phyloP scores from a whole-genome alignment of 2,113 vertebrate species.

The Scomber scombrus region DNA sequence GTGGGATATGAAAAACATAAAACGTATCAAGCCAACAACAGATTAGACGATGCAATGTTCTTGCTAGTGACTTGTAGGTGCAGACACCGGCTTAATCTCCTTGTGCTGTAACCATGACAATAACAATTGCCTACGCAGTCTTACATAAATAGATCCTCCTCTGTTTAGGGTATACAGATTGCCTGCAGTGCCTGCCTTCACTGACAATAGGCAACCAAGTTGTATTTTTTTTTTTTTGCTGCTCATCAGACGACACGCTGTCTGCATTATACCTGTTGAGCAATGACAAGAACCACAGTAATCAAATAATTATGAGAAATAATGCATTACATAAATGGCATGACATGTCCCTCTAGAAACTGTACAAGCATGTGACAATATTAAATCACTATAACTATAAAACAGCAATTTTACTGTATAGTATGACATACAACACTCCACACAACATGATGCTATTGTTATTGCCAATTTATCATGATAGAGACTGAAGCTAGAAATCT shows the following conservation, averaged over 20 bases:
- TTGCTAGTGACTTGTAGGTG: slow-evolving; percentile 58
- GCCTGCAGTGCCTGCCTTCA: slow-evolving; percentile 61
- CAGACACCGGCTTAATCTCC: slow-evolving; percentile 47
- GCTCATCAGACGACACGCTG: slow-evolving; percentile 66
- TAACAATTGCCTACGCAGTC: slow-evolving; percentile 66
- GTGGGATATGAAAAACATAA: slow-evolving; percentile 57
- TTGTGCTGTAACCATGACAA: slow-evolving; percentile 75
- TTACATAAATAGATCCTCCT: slow-evolving; percentile 71
- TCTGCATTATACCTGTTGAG: slow-evolving; percentile 14
- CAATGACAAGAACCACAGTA: slow-evolving; percentile 1
- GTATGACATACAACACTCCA: not conserved
- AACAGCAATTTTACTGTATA: not conserved
- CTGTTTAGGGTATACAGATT: slow-evolving; percentile 71
- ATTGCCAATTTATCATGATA: no score
- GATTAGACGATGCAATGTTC: slow-evolving; percentile 41
- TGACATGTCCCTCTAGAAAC: not conserved
- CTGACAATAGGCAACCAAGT: no score
- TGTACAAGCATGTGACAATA: not conserved
- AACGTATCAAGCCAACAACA: slow-evolving; percentile 45
- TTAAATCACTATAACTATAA: not conserved
- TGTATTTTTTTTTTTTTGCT: slow-evolving; percentile 72
- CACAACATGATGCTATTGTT: not conserved
- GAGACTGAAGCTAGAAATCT: not conserved
- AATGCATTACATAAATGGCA: no score
- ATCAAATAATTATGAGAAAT: not conserved